These are phyloP conservation scores for Scomberomorus guttatus DNA, from an alignment of 2,797 vertebrate species.

Conservation along the genomic window DNA sequence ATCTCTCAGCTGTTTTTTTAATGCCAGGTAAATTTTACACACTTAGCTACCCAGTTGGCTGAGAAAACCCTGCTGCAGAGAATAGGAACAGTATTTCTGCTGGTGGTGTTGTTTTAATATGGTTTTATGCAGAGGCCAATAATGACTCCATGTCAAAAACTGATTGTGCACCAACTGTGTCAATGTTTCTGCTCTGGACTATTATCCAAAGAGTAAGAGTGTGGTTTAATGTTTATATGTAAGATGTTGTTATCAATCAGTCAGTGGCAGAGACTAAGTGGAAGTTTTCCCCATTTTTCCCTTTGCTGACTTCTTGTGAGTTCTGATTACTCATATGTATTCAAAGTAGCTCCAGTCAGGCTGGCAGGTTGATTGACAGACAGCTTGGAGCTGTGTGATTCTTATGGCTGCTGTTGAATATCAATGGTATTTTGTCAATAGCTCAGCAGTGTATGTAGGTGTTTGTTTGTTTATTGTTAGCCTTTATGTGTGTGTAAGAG, in stretches of 20 bases:
- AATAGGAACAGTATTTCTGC: background rate
- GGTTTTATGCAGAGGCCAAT: background rate
- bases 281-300: background rate
- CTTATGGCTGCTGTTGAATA: conserved; percentile 55
- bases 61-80: background rate
- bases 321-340: conserved; percentile 43
- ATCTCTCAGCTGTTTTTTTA: background rate
- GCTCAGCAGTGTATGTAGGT: conserved; percentile 18
- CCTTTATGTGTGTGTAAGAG: background rate
- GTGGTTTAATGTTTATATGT: background rate
- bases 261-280: conserved; percentile 1
- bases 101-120: background rate
- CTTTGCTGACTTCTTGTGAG: background rate
- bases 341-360: conserved; percentile 18
- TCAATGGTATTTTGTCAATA: conserved; percentile 54
- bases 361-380: conserved; percentile 59
- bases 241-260: background rate
- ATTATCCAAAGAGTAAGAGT: background rate
- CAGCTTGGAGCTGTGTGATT: conserved; percentile 31
- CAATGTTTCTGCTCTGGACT: background rate
- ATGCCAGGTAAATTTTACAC: background rate
- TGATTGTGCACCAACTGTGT: background rate
- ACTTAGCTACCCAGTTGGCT: too few species aligned
- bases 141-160: background rate
- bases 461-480: conserved; percentile 19